Evolutionary conservation across 1,140 invertebrate species (phyloP).

Genomic region (Sarcophaga bullata): DNA sequence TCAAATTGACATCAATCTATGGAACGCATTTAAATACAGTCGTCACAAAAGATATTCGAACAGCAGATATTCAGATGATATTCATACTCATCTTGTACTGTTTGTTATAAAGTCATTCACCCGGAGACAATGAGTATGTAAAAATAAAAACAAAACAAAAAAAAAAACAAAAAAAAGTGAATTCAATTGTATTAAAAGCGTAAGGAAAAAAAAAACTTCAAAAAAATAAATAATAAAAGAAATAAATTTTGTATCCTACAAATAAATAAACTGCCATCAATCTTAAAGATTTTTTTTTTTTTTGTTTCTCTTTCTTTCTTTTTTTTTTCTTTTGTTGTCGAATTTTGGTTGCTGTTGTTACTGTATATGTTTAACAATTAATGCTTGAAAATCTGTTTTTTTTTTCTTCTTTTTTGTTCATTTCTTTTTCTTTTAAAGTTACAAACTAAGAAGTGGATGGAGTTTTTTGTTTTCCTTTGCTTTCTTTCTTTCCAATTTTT

Average conservation of each 20-base stretch:
- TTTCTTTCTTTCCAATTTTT: no score
- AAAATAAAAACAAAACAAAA: conserved; percentile 9
- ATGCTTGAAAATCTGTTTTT: not conserved
- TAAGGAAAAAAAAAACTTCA: not conserved
- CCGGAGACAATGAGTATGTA: conserved; percentile 25
- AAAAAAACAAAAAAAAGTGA: not conserved
- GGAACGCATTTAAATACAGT: no score
- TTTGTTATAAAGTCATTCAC: conserved; percentile 28
- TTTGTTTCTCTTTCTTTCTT: no score
- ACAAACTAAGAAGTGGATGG: no score
- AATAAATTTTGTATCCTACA: conserved; percentile 22
- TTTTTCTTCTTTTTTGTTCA: no score
- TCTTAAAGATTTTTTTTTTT: conserved; percentile 33
- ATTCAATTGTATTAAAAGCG: not conserved
- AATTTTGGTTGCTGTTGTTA: no score
- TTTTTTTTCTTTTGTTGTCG: no score
- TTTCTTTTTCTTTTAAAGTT: no score
- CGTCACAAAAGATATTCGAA: no score
- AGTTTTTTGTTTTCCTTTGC: no score
- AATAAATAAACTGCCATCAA: conserved; percentile 29
- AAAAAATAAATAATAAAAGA: not conserved
- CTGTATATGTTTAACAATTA: conserved; percentile 34
- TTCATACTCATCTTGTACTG: not conserved
- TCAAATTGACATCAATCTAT: not conserved
- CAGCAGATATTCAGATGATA: not conserved